Evolutionary conservation across 2,797 vertebrate genomes (phyloP).

Genomic region (Acestrorhynchus altus): DNA sequence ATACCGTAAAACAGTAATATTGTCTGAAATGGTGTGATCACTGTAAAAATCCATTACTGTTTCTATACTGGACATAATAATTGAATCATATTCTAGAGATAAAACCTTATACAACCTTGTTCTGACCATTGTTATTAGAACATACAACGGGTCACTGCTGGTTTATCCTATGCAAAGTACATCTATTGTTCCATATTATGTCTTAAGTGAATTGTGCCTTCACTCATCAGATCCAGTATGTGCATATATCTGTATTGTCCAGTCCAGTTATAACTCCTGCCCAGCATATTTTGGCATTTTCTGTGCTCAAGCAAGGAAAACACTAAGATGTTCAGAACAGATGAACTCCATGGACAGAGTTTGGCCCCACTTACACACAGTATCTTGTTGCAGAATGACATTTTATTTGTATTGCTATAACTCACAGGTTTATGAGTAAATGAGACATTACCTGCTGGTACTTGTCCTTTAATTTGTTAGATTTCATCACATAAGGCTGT

Average conservation of each 20-base stretch:
- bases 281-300: too few relatives aligned
- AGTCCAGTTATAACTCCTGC: not conserved
- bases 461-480: constrained; percentile 89
- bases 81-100: too few relatives aligned
- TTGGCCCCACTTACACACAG: not conserved
- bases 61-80: too few relatives aligned
- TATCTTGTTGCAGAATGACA: not conserved
- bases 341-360: too few relatives aligned
- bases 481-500: constrained; percentile 86
- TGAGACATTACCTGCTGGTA: constrained; percentile 81
- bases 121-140: too few relatives aligned
- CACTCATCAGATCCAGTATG: too few relatives aligned
- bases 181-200: not conserved
- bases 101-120: too few relatives aligned
- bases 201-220: not conserved
- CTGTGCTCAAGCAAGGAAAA: not conserved
- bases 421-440: not conserved
- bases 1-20: too few relatives aligned
- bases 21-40: too few relatives aligned
- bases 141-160: not conserved
- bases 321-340: not conserved
- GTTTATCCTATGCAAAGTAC: not conserved
- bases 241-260: not conserved
- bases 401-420: not conserved
- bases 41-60: too few relatives aligned